Base-by-base conservation (phyloP, 2,797 vertebrate species). In the Paedocypris micromegethes region DNA sequence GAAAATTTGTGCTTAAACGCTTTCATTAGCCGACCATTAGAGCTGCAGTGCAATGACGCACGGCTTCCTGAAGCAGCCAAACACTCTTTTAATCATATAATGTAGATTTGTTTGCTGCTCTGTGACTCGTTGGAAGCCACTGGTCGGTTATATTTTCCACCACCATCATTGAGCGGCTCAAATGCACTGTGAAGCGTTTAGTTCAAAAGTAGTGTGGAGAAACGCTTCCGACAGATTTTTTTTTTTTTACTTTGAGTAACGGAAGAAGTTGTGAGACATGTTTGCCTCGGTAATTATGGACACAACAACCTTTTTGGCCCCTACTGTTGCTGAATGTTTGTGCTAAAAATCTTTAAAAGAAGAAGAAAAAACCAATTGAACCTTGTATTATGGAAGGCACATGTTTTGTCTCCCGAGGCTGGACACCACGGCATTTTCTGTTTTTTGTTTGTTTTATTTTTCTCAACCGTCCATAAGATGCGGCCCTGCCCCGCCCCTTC, bases 401-500 rank as follows among this genome's bases (percentile, higher is more conserved):
- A 54, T 5, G 23, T 53, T 68, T 70, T 53, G 49, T 71, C 62
- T 40, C 50, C 47, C 2, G 23, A 62, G 63, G 61, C 45, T 9
- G 8, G 42, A 65, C 55, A 9, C 9, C 38, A 43, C 47, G 44
- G 68, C 60, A 58, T 46, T 50, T 52, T 52, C 56, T 68, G 23
- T 23, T 61, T 70, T 68, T 58, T 50, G 40, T 74, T 79, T 68
- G 62, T 67, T 73, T 77, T 55, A 38, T 73, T 57, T 45, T 51
- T 71, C 42, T 48, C 55, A 52, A 23, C 8, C 9, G 45, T 8
- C 52, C 56, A 23, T 23, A 23, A 23, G 23, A 23, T 45, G 39
- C 51, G 6, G 23, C 52, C 4, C 6, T 42, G 39, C 51, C 45
- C 9, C 43, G 63, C 45, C 58, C 61, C 40, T 6, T 41, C 58